phyloP scores from a whole-genome alignment of 2,888 invertebrate species.

The Agonum fuliginosum region DNA sequence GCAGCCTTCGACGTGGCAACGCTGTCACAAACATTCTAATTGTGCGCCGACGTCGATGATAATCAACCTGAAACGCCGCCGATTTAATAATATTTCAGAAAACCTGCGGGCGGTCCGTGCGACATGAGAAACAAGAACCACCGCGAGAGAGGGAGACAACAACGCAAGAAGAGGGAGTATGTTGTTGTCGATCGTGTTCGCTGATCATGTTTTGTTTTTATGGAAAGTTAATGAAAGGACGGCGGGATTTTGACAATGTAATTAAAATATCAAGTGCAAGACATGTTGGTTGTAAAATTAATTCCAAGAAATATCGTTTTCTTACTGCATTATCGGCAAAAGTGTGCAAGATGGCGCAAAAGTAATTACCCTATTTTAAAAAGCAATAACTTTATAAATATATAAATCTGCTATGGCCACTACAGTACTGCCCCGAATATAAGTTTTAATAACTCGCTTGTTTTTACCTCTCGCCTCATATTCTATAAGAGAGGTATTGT shows the following conservation, averaged over 20 bases:
- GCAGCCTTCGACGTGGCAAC: constrained; percentile 41
- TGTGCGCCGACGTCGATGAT: constrained; percentile 56
- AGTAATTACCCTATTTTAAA: too few species aligned
- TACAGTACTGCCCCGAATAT: too few species aligned
- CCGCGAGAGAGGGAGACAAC: not conserved
- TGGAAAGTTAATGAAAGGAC: constrained; percentile 37
- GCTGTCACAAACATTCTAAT: constrained; percentile 58
- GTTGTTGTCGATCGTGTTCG: constrained; percentile 6
- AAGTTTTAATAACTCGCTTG: too few species aligned
- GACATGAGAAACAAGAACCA: not conserved
- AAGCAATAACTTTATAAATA: too few species aligned
- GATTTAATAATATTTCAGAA: constrained; percentile 60
- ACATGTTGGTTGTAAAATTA: constrained; percentile 12
- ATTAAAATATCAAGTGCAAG: not conserved
- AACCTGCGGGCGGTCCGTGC: constrained; percentile 47
- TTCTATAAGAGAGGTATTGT: too few species aligned
- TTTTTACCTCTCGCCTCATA: too few species aligned
- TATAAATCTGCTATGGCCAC: too few species aligned
- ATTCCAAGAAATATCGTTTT: constrained; percentile 9
- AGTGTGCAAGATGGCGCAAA: too few species aligned
- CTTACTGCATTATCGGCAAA: too few species aligned
- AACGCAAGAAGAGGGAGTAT: not conserved
- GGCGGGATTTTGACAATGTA: not conserved
- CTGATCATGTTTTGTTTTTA: constrained; percentile 32
- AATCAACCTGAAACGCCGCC: constrained; percentile 55